A percentile compares a stretch with the other conserved stretches of the same genome.
These are phyloP conservation scores for Anthoptus insignis DNA, from an alignment of 2,888 invertebrate genomes.

Conservation along the genomic window DNA sequence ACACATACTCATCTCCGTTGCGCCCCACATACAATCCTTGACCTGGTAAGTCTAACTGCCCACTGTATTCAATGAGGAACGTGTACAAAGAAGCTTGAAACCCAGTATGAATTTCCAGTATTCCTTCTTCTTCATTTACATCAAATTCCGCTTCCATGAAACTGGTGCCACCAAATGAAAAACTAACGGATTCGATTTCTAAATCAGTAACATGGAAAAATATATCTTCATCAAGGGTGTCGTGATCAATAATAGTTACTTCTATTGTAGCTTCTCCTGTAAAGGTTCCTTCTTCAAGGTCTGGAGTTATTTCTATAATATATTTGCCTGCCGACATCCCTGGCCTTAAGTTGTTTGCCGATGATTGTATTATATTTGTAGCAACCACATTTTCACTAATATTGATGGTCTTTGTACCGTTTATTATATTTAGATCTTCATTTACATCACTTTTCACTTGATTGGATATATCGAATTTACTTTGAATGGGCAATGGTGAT, in stretches of 20 bases:
- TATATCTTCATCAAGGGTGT: constrained; percentile 57
- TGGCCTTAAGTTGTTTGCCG: constrained; percentile 59
- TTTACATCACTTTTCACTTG: constrained; percentile 12
- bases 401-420: constrained; percentile 3
- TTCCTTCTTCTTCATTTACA: constrained; percentile 54
- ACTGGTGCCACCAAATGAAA: constrained; percentile 52
- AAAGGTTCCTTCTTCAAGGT: constrained; percentile 56
- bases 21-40: constrained; percentile 59
- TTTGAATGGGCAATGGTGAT: constrained; percentile 54
- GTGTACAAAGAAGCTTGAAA: constrained; percentile 52
- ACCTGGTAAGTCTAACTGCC: constrained; percentile 52
- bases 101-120: constrained; percentile 59
- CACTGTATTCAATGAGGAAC: constrained; percentile 61
- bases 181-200: constrained; percentile 55
- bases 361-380: not conserved
- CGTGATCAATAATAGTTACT: constrained; percentile 53
- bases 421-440: constrained; percentile 25
- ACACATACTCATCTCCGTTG: constrained; percentile 59
- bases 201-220: constrained; percentile 58
- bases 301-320: constrained; percentile 56
- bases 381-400: not conserved
- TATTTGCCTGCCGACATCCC: constrained; percentile 61
- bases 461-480: constrained; percentile 15
- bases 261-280: constrained; percentile 55
- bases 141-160: constrained; percentile 46